Evolutionary conservation across 2,113 vertebrate species (phyloP).

Genomic region (Amphiprion ocellaris): DNA sequence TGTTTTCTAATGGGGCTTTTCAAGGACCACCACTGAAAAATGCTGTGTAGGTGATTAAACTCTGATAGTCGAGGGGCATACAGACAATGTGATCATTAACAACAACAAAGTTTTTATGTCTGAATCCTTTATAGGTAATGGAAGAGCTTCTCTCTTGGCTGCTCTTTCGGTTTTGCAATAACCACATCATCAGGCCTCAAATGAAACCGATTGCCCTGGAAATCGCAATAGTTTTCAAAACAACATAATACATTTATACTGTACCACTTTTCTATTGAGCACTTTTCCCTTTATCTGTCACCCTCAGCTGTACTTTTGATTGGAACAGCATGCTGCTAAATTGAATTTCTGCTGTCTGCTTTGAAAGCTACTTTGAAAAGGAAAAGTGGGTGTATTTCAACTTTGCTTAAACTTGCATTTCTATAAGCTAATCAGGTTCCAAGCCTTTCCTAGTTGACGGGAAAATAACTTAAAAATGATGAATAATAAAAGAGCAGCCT

Average conservation of each 20-base stretch:
- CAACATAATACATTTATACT: slow-evolving; percentile 15
- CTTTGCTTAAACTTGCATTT: slow-evolving; percentile 22
- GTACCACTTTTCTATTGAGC: not conserved
- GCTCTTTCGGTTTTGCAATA: slow-evolving; percentile 8
- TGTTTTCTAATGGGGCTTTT: slow-evolving; percentile 6
- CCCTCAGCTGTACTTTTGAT: slow-evolving; percentile 28
- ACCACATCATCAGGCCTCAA: slow-evolving; percentile 4
- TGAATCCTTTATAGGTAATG: slow-evolving; percentile 27
- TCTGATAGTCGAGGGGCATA: not conserved
- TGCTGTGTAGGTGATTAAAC: slow-evolving; percentile 19
- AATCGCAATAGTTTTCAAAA: slow-evolving; percentile 18
- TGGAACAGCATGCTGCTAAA: slow-evolving; percentile 6
- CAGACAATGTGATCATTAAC: slow-evolving; percentile 1
- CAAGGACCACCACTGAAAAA: slow-evolving; percentile 11
- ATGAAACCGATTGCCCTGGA: slow-evolving; percentile 13
- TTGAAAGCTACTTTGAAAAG: slow-evolving; percentile 34
- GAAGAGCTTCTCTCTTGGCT: slow-evolving; percentile 7
- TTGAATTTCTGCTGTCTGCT: slow-evolving; percentile 20
- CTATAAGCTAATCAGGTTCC: slow-evolving; percentile 4
- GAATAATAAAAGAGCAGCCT: slow-evolving; percentile 38
- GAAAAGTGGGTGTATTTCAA: slow-evolving; percentile 1
- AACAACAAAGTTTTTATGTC: not conserved
- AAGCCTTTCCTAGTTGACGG: slow-evolving; percentile 12
- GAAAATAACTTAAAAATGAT: not conserved
- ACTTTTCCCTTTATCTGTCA: slow-evolving; percentile 8